Base-by-base conservation (phyloP, 2,888 invertebrate species). In the Heliconius ethilla region DNA sequence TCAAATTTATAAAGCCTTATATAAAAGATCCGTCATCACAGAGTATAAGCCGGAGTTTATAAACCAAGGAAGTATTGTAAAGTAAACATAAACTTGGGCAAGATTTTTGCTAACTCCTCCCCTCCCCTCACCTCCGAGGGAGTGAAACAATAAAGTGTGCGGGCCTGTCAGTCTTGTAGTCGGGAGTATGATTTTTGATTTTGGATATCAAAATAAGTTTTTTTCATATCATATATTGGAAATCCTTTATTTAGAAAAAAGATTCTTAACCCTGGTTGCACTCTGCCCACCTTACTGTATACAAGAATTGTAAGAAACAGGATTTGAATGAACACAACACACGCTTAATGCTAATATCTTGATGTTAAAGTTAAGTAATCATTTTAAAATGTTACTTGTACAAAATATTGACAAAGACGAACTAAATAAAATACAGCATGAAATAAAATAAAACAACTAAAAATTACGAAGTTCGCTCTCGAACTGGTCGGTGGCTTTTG, bases 401-500 rank as follows among this genome's bases (percentile, higher is more conserved):
- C 72, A 55, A 59, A 55, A 55, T 72, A 72, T 72, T 72, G 72
- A 72, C 72, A 72, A 65, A 65, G 63, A 74, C 27, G 63, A 65
- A 27, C 25, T 65, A 27, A 25, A 63, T 65, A 27, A 25, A 63
- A 15, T 63, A 18, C 63, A 74, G 45, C 27, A 27, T 27, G 40
- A 27, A 74, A 74, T 65, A 74, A 63, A 72, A 72, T 51, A 74
- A 74, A 63, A 65, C 74, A 65, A 45, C 27, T 29, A 74, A 74
- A 65, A 74, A 74, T 74, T 40, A 63, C 63, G 63, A 65, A 74
- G 74, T 74, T 74, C 63, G 27, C 22, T 63, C 45, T 55, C 59
- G 15, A 72, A 37, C 72, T 72, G 72, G 59, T 74, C 45, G 74
- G 72, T 74, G 74, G 74, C 74, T 74, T 74, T 74, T 74, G 62